Evolutionary conservation across 2,113 vertebrate species (phyloP).

Genomic region (Lophius piscatorius): DNA sequence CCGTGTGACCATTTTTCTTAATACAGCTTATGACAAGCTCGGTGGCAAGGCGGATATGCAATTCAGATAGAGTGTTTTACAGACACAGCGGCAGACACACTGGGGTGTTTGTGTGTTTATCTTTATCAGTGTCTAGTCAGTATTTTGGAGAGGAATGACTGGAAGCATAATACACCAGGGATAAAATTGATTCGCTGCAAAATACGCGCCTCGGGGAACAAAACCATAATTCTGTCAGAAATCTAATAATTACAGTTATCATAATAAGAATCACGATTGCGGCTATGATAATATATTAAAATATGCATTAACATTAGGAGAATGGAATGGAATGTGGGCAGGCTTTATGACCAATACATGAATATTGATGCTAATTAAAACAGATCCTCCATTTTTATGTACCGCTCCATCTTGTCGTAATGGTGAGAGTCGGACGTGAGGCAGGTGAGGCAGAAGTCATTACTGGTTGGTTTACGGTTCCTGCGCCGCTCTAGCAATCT

Average conservation of each 20-base stretch:
- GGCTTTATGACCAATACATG: slow-evolving; percentile 72
- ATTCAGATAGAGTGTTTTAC: slow-evolving; percentile 85
- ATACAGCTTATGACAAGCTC: slow-evolving; percentile 88
- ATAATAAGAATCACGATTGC: slow-evolving; percentile 78
- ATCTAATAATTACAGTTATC: slow-evolving; percentile 79
- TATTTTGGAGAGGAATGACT: slow-evolving; percentile 58
- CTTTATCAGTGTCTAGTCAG: slow-evolving; percentile 78
- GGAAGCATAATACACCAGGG: slow-evolving; percentile 44
- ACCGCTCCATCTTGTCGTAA: slow-evolving; percentile 64
- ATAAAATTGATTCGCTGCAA: slow-evolving; percentile 63
- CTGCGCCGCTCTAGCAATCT: slow-evolving; percentile 13
- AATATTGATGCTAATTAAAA: slow-evolving; percentile 82
- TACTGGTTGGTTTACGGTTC: slow-evolving; percentile 37
- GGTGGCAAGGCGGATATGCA: slow-evolving; percentile 83
- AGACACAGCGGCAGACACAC: slow-evolving; percentile 75
- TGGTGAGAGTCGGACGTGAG: slow-evolving; percentile 38
- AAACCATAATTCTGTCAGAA: slow-evolving; percentile 75
- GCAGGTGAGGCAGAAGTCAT: slow-evolving; percentile 35
- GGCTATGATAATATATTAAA: slow-evolving; percentile 81
- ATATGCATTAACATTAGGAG: slow-evolving; percentile 79
- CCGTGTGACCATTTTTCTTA: slow-evolving; percentile 88
- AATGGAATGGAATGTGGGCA: slow-evolving; percentile 67
- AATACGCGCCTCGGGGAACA: slow-evolving; percentile 73
- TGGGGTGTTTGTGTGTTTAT: slow-evolving; percentile 80
- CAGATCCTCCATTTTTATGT: slow-evolving; percentile 69